Conservation (phyloP, 2,797 vertebrate species). For the Pantherophis alleghaniensis region DNA sequence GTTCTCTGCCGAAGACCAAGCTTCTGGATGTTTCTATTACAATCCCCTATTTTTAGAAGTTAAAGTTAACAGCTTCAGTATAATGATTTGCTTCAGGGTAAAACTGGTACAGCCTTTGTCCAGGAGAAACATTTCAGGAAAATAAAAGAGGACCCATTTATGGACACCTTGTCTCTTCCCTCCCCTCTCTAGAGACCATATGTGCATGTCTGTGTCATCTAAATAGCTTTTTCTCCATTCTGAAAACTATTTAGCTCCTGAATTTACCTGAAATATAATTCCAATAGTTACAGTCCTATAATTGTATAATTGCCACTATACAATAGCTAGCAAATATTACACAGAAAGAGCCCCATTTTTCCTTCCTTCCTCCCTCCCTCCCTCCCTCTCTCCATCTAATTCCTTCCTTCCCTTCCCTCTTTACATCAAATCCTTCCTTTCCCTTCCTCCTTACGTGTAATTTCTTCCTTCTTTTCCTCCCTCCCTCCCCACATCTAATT, state of each 20-base stretch:
- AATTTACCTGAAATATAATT: constrained; percentile 56
- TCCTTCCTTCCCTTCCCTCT: neutral
- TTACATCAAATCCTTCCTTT: no score
- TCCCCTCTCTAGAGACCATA: constrained; percentile 28
- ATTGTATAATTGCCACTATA: constrained; percentile 49
- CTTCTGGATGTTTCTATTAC: constrained; percentile 64
- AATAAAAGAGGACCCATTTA: constrained; percentile 68
- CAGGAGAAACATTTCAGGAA: constrained; percentile 67
- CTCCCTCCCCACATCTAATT: neutral
- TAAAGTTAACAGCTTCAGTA: constrained; percentile 70
- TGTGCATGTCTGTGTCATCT: constrained; percentile 52
- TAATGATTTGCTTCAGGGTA: constrained; percentile 73
- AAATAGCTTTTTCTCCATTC: constrained; percentile 39
- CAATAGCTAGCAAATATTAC: neutral
- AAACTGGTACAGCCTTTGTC: constrained; percentile 59
- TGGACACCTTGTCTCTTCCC: constrained; percentile 46
- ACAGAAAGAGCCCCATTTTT: neutral
- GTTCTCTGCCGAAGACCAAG: constrained; percentile 49
- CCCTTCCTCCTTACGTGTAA: no score
- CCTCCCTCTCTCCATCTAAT: no score
- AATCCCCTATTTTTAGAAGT: constrained; percentile 70
- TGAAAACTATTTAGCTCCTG: constrained; percentile 51
- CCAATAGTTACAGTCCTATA: constrained; percentile 24
- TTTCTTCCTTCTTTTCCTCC: neutral
- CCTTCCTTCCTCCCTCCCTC: neutral